Evolutionary conservation across 2,113 vertebrate species (phyloP).

Genomic region (Lamprotornis superbus): DNA sequence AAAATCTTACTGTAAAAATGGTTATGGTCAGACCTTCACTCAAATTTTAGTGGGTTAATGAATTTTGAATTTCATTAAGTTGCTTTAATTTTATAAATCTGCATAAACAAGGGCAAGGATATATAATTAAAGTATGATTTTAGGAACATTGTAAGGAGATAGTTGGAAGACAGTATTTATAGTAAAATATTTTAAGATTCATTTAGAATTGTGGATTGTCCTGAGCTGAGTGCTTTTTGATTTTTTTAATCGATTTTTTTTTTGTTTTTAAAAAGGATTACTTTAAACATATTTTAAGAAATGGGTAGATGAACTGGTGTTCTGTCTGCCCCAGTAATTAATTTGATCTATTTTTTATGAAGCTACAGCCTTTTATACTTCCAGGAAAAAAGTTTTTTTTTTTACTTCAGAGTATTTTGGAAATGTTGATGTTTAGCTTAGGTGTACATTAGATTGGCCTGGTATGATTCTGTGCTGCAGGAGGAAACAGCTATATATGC

Average conservation of each 20-base stretch:
- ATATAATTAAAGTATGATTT: background rate
- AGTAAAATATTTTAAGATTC: background rate
- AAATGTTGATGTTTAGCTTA: background rate
- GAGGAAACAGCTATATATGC: background rate
- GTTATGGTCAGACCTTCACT: background rate
- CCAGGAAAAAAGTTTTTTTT: background rate
- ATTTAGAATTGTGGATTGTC: background rate
- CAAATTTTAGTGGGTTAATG: background rate
- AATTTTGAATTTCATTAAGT: background rate
- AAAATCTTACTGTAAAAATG: background rate
- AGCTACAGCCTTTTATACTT: background rate
- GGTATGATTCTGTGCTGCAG: background rate
- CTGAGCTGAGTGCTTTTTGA: background rate
- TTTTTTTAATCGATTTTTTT: background rate
- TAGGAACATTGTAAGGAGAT: background rate
- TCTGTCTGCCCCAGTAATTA: background rate
- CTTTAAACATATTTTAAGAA: background rate
- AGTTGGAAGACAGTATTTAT: background rate
- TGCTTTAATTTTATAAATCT: background rate
- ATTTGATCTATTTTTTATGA: background rate
- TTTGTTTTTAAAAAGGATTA: background rate
- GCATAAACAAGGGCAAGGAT: background rate
- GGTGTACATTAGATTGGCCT: slow-evolving; percentile 9
- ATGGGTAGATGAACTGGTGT: background rate
- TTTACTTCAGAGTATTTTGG: background rate